These are phyloP conservation scores for Picathartes gymnocephalus DNA, from an alignment of 2,113 vertebrate genomes.

Conservation along the genomic window DNA sequence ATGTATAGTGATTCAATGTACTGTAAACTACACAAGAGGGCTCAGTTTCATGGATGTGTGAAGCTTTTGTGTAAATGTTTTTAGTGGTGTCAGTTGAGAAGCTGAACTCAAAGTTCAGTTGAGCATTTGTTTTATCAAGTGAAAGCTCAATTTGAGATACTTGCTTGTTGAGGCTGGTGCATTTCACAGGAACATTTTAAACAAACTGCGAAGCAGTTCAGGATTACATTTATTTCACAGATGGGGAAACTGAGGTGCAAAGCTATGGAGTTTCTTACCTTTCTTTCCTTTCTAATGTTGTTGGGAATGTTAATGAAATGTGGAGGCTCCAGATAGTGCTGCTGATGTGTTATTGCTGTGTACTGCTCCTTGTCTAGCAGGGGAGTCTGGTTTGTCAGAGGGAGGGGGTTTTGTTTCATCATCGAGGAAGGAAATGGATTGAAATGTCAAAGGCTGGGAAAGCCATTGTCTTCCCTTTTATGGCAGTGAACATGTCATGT, in stretches of 20 bases:
- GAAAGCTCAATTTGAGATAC: background rate
- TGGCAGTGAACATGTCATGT: background rate
- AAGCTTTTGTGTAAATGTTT: background rate
- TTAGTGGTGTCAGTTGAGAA: background rate
- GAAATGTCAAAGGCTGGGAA: background rate
- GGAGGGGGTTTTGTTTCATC: background rate
- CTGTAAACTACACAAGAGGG: background rate
- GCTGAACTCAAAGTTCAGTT: background rate
- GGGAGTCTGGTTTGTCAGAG: background rate
- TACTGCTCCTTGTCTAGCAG: background rate
- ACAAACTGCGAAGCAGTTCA: background rate
- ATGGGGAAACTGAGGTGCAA: constrained; percentile 8
- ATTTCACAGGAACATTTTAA: background rate
- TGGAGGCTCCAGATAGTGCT: background rate
- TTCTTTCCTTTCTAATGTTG: background rate
- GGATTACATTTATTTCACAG: background rate
- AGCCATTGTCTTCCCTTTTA: background rate
- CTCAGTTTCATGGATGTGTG: background rate
- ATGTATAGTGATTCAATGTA: background rate
- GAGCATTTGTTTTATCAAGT: background rate
- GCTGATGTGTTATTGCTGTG: background rate
- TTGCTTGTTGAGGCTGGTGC: background rate
- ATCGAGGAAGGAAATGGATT: background rate
- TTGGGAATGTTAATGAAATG: rapidly evolving
- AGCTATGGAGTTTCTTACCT: background rate